Base-by-base conservation (phyloP, 2,888 invertebrate species). In the Acrobasis suavella region DNA sequence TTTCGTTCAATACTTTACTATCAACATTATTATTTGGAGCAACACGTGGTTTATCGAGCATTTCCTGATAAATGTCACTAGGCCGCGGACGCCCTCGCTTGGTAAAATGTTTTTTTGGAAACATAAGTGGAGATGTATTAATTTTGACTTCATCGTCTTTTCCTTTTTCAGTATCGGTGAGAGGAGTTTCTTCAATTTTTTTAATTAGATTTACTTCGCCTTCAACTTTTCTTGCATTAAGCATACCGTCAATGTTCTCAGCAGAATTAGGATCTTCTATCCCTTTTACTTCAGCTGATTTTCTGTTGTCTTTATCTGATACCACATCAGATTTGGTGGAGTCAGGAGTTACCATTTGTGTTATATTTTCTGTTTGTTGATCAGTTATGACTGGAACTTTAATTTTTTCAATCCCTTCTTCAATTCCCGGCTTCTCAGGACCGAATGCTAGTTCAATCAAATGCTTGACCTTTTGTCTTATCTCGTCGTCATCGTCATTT, bases 191-290 rank as follows among this genome's bases (percentile, higher is more conserved):
- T 0, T 83, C 72, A 14, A 86, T 72, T 1, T 65, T 62, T 72
- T 89, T 87, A 1, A 85, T 32, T 68, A 86, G 67, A 62, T 78
- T 69, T 50, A 84, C 83, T 52, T 80, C 78, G 9, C 73, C 65
- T 58, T 76, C 67, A 1, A 67, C 70, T 38, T 80, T 80, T 0
- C 78, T 81, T 0, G 78, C 22, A 46, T 60, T 63, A 55, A 54
- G 39, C 39, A 51, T 38, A 39, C 17, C n/a, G 7, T 15, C n/a
- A 8, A 15, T n/a, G 17, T 14, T 17, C n/a, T 32, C 37, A 17
- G 17, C 37, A 14, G 50, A 12, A 15, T 15, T 22, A 12, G 1
- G 8, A 16, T 50, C 12, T 16, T 10, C 9, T 56, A 10, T n/a
- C 60, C 9, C 39, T 64, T 22, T 61, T 61, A 17, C 68, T 65